phyloP scores from a whole-genome alignment of 2,113 vertebrate genomes.

The Nematolebias whitei region DNA sequence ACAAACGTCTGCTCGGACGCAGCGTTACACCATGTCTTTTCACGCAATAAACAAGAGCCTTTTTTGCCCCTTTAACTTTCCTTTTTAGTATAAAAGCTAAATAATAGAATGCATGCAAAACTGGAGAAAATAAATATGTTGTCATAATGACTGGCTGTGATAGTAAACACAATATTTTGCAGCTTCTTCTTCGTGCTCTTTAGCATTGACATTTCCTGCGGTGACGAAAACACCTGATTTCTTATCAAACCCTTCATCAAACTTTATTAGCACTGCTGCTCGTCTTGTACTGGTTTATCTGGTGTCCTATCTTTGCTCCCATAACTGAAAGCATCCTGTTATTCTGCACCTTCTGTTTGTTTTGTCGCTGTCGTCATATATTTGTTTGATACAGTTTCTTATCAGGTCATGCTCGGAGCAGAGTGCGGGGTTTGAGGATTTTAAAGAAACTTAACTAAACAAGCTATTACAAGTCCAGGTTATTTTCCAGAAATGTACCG shows the following conservation, averaged over 20 bases:
- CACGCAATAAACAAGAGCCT: background rate
- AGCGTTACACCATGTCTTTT: background rate
- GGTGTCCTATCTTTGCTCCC: background rate
- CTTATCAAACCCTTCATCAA: constrained; percentile 7
- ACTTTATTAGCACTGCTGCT: background rate
- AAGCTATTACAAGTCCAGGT: background rate
- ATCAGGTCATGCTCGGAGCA: background rate
- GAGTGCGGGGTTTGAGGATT: background rate
- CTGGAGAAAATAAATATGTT: background rate
- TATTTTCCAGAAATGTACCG: background rate
- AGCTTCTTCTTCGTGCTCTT: background rate
- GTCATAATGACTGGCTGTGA: background rate
- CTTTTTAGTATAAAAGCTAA: too few relatives aligned
- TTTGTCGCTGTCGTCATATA: background rate
- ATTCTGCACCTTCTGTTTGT: background rate
- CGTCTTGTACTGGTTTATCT: background rate
- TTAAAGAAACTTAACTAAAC: background rate
- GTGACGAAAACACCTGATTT: background rate
- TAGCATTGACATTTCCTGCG: constrained; percentile 15
- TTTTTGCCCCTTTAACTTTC: background rate
- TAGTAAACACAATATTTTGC: background rate
- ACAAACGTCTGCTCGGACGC: background rate
- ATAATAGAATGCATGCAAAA: too few relatives aligned
- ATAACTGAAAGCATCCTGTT: constrained; percentile 14
- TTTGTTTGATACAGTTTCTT: background rate